phyloP scores from a whole-genome alignment of 2,888 invertebrate genomes.

The Smittia aterrima region DNA sequence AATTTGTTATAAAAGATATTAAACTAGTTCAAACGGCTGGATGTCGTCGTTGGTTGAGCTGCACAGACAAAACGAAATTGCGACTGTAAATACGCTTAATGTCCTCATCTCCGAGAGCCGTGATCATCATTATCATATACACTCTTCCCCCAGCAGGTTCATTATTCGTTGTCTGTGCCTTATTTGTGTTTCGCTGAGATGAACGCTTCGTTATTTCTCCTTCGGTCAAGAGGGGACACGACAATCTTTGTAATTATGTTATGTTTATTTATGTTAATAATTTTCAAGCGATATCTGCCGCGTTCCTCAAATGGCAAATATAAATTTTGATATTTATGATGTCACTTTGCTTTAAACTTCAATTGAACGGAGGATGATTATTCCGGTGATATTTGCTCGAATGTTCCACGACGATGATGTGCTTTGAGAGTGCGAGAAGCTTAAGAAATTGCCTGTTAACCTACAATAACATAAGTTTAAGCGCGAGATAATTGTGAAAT shows the following conservation, averaged over 20 bases:
- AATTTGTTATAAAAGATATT: constrained; percentile 40
- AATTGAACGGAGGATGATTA: background rate
- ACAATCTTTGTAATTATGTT: constrained; percentile 12
- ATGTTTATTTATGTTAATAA: constrained; percentile 42
- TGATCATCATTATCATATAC: constrained; percentile 5
- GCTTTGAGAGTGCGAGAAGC: background rate
- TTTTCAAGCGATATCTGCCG: constrained; percentile 13
- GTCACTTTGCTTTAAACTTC: background rate
- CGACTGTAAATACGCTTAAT: constrained; percentile 15
- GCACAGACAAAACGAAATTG: constrained; percentile 5
- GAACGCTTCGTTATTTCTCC: background rate
- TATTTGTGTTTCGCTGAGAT: background rate
- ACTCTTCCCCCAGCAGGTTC: constrained; percentile 9
- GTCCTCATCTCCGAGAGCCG: background rate
- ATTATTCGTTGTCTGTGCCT: constrained; percentile 14
- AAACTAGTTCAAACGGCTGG: constrained; percentile 37
- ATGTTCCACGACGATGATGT: background rate
- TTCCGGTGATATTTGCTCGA: background rate
- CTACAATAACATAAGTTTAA: constrained; percentile 17
- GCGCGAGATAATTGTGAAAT: constrained; percentile 16
- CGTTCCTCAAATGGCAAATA: background rate
- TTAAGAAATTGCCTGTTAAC: constrained; percentile 23
- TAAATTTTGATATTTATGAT: constrained; percentile 32
- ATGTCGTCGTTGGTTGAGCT: background rate
- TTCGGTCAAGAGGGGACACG: background rate